phyloP scores from a whole-genome alignment of 1,140 invertebrate species.

The Drosophila simulans region DNA sequence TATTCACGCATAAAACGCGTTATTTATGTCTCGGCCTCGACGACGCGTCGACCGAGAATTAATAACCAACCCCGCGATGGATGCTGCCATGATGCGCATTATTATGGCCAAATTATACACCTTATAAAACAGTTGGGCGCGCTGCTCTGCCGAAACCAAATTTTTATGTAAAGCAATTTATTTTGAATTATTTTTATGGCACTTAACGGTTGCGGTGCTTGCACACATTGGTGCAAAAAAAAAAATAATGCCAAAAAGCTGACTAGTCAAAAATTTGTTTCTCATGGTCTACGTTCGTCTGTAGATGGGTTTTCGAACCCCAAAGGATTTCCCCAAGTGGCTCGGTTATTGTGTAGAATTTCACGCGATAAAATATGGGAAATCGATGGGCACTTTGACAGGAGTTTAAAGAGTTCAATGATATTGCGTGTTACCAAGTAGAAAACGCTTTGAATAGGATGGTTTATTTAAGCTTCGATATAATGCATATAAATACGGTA shows the following conservation, averaged over 20 bases:
- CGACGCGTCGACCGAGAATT: slow-evolving; percentile 62
- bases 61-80: slow-evolving; percentile 62
- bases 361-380: slow-evolving; percentile 34
- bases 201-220: slow-evolving; percentile 67
- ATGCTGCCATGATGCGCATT: slow-evolving; percentile 77
- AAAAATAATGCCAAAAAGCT: slow-evolving; percentile 5
- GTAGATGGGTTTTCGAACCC: not conserved
- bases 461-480: too few species aligned
- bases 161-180: slow-evolving; percentile 84
- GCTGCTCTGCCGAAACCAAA: slow-evolving; percentile 39
- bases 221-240: slow-evolving; percentile 15
- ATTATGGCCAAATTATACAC: slow-evolving; percentile 84
- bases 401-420: slow-evolving; percentile 1
- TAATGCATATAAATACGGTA: too few species aligned
- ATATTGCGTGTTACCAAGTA: not conserved
- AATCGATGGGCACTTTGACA: slow-evolving; percentile 41
- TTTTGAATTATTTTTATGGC: slow-evolving; percentile 84
- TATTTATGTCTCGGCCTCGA: slow-evolving; percentile 66
- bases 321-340: not conserved
- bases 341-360: slow-evolving; percentile 14
- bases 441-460: not conserved
- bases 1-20: slow-evolving; percentile 65
- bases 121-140: slow-evolving; percentile 75
- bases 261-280: slow-evolving; percentile 45
- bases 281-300: slow-evolving; percentile 14